These are phyloP conservation scores for Ennomos quercinarius DNA, from an alignment of 2,888 invertebrate species.

Conservation along the genomic window DNA sequence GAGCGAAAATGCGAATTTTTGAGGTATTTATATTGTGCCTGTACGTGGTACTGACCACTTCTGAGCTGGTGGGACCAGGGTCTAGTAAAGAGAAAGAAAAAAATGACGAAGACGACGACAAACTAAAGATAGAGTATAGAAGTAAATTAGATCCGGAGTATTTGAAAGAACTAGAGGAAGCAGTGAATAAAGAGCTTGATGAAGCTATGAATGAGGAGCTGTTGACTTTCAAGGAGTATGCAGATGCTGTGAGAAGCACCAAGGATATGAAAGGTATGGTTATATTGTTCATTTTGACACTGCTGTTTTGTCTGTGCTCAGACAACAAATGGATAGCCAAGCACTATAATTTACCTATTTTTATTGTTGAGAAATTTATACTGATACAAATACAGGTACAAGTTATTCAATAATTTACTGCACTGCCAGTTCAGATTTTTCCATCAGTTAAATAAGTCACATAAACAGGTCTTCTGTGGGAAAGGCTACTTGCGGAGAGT, in stretches of 20 bases:
- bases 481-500: too few relatives aligned
- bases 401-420: too few relatives aligned
- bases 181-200: slow-evolving; percentile 65
- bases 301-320: slow-evolving; percentile 2
- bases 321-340: too few relatives aligned
- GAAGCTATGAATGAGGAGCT: slow-evolving; percentile 68
- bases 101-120: slow-evolving; percentile 59
- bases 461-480: too few relatives aligned
- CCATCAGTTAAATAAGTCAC: too few relatives aligned
- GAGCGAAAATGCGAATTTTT: slow-evolving; percentile 59
- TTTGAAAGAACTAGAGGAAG: slow-evolving; percentile 63
- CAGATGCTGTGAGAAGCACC: slow-evolving; percentile 62
- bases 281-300: slow-evolving; percentile 22
- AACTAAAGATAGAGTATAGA: slow-evolving; percentile 44
- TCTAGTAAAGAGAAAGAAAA: slow-evolving; percentile 55
- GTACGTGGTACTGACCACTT: slow-evolving; percentile 59
- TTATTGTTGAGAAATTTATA: too few relatives aligned
- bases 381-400: too few relatives aligned
- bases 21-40: slow-evolving; percentile 59
- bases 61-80: slow-evolving; percentile 73
- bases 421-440: too few relatives aligned
- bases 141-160: slow-evolving; percentile 56
- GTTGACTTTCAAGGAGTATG: slow-evolving; percentile 63
- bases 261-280: slow-evolving; percentile 55
- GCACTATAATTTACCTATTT: too few relatives aligned